Conservation (phyloP, 2,113 vertebrate species). For the Bucco capensis region DNA sequence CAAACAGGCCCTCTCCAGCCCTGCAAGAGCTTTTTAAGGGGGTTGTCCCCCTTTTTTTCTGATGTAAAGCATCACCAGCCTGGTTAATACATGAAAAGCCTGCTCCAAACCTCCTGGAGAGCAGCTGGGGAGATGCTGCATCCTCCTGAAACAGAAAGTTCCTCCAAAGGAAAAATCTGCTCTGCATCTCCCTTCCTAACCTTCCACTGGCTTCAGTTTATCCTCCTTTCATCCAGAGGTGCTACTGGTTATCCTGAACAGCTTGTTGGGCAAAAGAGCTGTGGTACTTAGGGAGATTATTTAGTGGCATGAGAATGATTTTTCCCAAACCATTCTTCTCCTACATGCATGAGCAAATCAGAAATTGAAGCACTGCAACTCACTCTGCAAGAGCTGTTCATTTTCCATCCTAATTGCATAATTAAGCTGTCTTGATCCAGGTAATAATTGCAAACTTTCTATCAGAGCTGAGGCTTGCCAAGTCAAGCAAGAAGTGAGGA, state of each 20-base stretch:
- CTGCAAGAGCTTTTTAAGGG: neutral
- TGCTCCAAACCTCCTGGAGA: neutral
- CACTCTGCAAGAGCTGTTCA: conserved; percentile 4
- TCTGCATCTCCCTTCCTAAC: neutral
- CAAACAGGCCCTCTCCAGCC: no score
- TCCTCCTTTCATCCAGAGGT: fast-evolving
- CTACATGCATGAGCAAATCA: neutral
- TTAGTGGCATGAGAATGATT: no score
- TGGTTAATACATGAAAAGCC: neutral
- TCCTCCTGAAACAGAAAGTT: neutral
- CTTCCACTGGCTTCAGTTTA: neutral
- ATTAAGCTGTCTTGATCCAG: conserved; percentile 64
- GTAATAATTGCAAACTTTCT: conserved; percentile 61
- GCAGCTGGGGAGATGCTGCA: neutral
- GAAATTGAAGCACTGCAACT: neutral
- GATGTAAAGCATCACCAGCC: neutral
- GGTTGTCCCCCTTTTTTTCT: neutral
- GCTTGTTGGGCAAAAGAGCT: neutral
- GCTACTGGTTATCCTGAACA: neutral
- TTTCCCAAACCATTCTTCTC: neutral
- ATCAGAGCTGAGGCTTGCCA: neutral
- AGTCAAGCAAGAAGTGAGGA: conserved; percentile 7
- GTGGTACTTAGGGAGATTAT: no score
- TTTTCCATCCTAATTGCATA: conserved; percentile 50
- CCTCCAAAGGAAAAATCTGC: neutral